Evolutionary conservation across 2,113 vertebrate genomes (phyloP), one percentile per base, ranked within the genome.

Genomic region (Oxyura jamaicensis): DNA sequence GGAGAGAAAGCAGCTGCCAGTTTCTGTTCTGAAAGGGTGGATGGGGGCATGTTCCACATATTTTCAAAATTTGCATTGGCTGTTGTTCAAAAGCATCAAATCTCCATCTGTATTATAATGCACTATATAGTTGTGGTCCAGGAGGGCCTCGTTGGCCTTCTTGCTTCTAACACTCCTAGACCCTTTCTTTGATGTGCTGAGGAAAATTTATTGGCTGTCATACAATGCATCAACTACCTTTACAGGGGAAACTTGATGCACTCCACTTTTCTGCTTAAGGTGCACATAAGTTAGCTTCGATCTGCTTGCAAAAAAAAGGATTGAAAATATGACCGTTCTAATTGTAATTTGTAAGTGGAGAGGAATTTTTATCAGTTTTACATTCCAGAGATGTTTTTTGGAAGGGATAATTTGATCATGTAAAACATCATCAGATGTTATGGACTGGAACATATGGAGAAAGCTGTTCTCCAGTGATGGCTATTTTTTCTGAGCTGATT

Each of bases 31-130:
- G 91, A 95, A 94, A 90, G 91, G 84, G 83, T 96, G 75, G 85
- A 93, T 75, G 42, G 87, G 82, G 93, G 67, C 94, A 95, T 80
- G 91, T 96, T 96, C 93, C 95, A 91, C 95, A 90, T 96, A 95
- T 85, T 96, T 93, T 86, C 90, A 84, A 83, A 83, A 95, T 95
- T 95, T 96, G 85, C 91, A 86, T 95, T 95, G 91, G 95, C 95
- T 82, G 72, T 53, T 83, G 74, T 92, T 96, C 95, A 95, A 85
- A 65, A 79, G 63, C 55, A 13, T 91, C 10, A 2, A 87, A 85
- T 93, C 83, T 85, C 94, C 93, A 86, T 95, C 95, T 97, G 95
- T 88, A 85, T 90, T 95, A 86, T 76, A 96, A 95, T 95, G 72
- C 84, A 86, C 83, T 81, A 9, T 94, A 65, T 86, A 92, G 87